Evolutionary conservation across 2,797 vertebrate genomes (phyloP).

Genomic region (Rhodeus uyekii): DNA sequence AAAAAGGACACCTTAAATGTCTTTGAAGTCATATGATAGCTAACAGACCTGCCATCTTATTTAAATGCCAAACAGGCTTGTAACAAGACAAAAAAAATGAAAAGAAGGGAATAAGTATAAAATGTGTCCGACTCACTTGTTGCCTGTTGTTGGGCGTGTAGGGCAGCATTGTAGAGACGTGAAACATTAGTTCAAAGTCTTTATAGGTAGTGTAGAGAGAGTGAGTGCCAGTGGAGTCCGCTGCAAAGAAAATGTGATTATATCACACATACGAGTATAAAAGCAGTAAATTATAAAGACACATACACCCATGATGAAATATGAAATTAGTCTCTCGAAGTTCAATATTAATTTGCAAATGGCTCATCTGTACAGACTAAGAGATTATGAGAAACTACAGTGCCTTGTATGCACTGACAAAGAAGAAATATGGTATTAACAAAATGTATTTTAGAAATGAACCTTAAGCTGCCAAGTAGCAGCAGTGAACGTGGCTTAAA

Average conservation of each 20-base stretch:
- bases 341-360: slow-evolving; percentile 31
- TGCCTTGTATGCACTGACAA: not conserved
- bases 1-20: no score
- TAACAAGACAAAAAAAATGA: no score
- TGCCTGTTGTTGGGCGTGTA: slow-evolving; percentile 85
- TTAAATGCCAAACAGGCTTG: no score
- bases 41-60: not conserved
- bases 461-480: not conserved
- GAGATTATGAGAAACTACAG: slow-evolving; percentile 24
- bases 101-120: no score
- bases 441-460: slow-evolving; percentile 32
- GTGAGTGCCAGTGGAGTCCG: slow-evolving; percentile 86
- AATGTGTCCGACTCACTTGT: slow-evolving; percentile 73
- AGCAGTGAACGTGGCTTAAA: not conserved
- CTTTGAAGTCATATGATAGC: not conserved
- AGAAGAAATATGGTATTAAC: slow-evolving; percentile 20
- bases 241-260: slow-evolving; percentile 59
- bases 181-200: slow-evolving; percentile 89
- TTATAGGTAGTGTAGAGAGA: slow-evolving; percentile 88
- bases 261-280: not conserved
- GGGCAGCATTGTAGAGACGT: slow-evolving; percentile 87
- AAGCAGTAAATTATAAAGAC: not conserved
- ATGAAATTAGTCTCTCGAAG: not conserved
- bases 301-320: not conserved
- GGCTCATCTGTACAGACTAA: slow-evolving; percentile 9